phyloP scores from a whole-genome alignment of 2,797 vertebrate genomes.

The Garrulus glandarius region DNA sequence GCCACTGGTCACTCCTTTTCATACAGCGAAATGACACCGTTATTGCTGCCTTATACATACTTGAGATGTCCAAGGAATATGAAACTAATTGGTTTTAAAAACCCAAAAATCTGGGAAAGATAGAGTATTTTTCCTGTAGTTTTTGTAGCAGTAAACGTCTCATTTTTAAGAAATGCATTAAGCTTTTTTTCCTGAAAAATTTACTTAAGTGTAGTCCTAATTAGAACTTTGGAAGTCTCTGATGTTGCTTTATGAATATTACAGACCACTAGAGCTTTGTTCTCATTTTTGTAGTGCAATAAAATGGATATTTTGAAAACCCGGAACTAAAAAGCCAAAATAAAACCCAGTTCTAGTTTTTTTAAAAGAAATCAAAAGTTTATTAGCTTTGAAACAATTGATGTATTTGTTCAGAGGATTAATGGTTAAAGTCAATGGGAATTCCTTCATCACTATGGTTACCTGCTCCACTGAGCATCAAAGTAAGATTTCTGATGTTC shows the following conservation, averaged over 20 bases:
- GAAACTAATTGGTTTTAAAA: background rate
- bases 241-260: background rate
- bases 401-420: background rate
- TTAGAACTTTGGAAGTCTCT: background rate
- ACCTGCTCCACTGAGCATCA: background rate
- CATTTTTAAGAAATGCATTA: background rate
- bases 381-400: background rate
- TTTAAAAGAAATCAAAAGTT: background rate
- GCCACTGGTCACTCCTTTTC: background rate
- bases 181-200: background rate
- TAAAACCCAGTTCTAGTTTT: accelerated
- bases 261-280: background rate
- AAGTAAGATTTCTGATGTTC: background rate
- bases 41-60: background rate
- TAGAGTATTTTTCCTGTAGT: background rate
- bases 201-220: background rate
- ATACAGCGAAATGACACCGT: background rate
- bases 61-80: background rate
- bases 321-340: background rate
- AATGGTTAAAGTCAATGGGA: background rate
- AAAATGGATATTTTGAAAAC: background rate
- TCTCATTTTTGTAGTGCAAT: background rate
- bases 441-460: background rate
- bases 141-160: background rate
- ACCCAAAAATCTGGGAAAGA: accelerated